Conservation (phyloP, 2,888 invertebrate species). For the Sturmia bella region DNA sequence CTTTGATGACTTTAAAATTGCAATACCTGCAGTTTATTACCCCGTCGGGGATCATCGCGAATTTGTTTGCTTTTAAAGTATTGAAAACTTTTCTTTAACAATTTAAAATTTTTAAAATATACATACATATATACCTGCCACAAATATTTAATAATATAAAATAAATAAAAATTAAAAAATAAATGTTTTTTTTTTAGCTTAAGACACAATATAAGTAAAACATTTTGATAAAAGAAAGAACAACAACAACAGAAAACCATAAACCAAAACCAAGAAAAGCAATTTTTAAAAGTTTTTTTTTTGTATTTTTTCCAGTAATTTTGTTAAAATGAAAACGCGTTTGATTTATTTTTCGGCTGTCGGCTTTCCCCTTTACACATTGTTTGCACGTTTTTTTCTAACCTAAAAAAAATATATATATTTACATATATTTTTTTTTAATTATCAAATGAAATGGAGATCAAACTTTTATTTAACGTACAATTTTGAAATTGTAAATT, state of each 20-base stretch:
- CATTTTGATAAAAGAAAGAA: slow-evolving; percentile 21
- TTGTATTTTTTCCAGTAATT: slow-evolving; percentile 49
- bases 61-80: slow-evolving; percentile 21
- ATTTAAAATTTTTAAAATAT: slow-evolving; percentile 19
- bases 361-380: slow-evolving; percentile 83
- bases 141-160: slow-evolving; percentile 37
- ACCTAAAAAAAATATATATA: slow-evolving; percentile 42
- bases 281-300: slow-evolving; percentile 55
- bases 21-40: too few relatives aligned
- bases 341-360: slow-evolving; percentile 79
- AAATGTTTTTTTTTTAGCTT: slow-evolving; percentile 41
- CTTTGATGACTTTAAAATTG: too few relatives aligned
- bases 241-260: slow-evolving; percentile 48
- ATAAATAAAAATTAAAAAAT: slow-evolving; percentile 37
- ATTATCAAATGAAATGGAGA: slow-evolving; percentile 57
- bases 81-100: slow-evolving; percentile 1
- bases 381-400: slow-evolving; percentile 82
- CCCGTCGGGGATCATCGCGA: too few relatives aligned
- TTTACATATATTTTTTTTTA: slow-evolving; percentile 55
- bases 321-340: slow-evolving; percentile 61
- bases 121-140: slow-evolving; percentile 61
- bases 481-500: slow-evolving; percentile 70
- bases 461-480: slow-evolving; percentile 64
- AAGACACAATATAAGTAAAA: slow-evolving; percentile 45
- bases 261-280: slow-evolving; percentile 38